Evolutionary conservation across 1,140 invertebrate genomes (phyloP).

Genomic region (Cherax quadricarinatus): DNA sequence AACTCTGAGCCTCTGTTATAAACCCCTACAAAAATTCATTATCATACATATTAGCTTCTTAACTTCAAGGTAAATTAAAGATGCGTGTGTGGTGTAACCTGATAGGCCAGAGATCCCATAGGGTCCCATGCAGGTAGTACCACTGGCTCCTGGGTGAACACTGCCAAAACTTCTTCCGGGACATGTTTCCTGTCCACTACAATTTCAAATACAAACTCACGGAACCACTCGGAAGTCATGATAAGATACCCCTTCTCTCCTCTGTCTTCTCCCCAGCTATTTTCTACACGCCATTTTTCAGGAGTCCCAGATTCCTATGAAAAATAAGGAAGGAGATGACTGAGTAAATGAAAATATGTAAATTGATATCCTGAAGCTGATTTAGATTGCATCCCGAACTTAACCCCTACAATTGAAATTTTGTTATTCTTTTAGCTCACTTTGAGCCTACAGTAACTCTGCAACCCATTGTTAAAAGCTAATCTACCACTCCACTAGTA

Average conservation of each 20-base stretch:
- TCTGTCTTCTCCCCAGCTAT: slow-evolving; percentile 93
- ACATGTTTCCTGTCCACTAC: slow-evolving; percentile 92
- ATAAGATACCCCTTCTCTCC: slow-evolving; percentile 92
- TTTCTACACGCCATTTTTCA: slow-evolving; percentile 89
- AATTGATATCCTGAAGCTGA: neutral
- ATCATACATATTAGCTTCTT: slow-evolving; percentile 7
- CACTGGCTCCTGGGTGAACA: slow-evolving; percentile 86
- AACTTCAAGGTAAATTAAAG: slow-evolving; percentile 11
- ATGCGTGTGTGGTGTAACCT: slow-evolving; percentile 9
- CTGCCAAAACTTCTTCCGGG: slow-evolving; percentile 84
- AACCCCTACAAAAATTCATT: neutral
- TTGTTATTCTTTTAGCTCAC: too few relatives aligned
- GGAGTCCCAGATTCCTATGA: slow-evolving; percentile 77
- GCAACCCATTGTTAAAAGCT: too few relatives aligned
- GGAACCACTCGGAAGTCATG: slow-evolving; percentile 90
- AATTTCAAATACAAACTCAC: slow-evolving; percentile 92
- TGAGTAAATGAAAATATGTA: neutral
- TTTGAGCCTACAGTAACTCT: too few relatives aligned
- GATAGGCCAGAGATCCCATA: slow-evolving; percentile 87
- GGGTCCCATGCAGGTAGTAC: slow-evolving; percentile 94
- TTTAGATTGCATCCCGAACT: neutral
- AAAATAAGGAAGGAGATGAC: neutral
- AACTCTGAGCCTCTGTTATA: neutral
- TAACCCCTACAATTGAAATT: neutral
- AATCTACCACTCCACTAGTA: too few relatives aligned